Evolutionary conservation across 2,113 vertebrate species (phyloP), one percentile per base, ranked within the genome.

Genomic region (Osmerus mordax): DNA sequence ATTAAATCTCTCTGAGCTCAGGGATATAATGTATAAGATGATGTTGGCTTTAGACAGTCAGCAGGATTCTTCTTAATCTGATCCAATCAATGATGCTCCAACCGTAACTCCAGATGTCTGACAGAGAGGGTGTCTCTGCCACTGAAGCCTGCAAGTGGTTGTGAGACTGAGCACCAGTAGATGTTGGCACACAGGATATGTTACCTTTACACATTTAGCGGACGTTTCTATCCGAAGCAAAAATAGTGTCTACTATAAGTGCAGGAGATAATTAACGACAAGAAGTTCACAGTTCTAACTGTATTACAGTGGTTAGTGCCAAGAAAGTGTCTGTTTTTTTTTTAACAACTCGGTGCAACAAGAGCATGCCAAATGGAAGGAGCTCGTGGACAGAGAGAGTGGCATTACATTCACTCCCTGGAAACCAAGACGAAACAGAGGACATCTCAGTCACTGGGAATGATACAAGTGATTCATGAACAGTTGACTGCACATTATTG

Each of bases 1-100:
- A 63, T 66, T 29, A 67, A 72, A 36, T 63, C 47, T 51, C 67
- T 55, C 71, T 23, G 14, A 66, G 55, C 28, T 41, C 64, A 65
- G 25, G 51, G 15, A 41, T 41, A 41, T 36, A 36, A 16, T 19
- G 15, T 28, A 9, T 13, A 21, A 65, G 28, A 56, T 56, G n/a
- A 56, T 14, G 21, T 23, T 61, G 29, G 32, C 54, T 73, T 73
- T 25, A 65, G 53, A 21, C 23, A 55, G 55, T 7, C 25, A 55
- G 23, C 16, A 25, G 29, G 64, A 74, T 19, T 6, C 3, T 58
- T 47, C 61, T 16, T 18, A 13, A 16, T 11, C 23, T 58, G 11
- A 47, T 14, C 63, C 59, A 28, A 67, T 51, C 71, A 60, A 59
- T 60, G 63, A 55, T n/a, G 6, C 47, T 59, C 15, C 5, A 28